Evolutionary conservation across 2,888 invertebrate species (phyloP).

Genomic region (Dysmachus trigonus): DNA sequence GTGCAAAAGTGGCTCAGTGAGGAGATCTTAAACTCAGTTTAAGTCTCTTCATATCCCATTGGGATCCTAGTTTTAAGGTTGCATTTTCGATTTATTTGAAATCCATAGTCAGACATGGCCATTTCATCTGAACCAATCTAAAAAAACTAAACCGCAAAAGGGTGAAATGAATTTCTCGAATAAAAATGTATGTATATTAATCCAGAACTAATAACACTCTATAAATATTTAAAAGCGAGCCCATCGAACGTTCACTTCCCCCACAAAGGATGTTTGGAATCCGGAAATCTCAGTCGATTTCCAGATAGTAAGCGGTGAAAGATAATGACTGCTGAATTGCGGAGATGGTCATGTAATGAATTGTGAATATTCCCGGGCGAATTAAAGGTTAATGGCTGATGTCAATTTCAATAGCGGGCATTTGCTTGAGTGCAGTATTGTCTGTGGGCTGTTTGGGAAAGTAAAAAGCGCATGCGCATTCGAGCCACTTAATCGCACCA

Average conservation of each 20-base stretch:
- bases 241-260: background rate
- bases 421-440: background rate
- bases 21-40: too few species aligned
- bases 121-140: too few species aligned
- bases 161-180: background rate
- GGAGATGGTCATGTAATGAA: slow-evolving; percentile 23
- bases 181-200: background rate
- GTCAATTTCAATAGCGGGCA: slow-evolving; percentile 16
- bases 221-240: background rate
- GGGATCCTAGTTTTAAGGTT: too few species aligned
- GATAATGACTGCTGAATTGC: slow-evolving; percentile 18
- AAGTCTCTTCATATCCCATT: too few species aligned
- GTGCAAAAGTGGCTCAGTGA: too few species aligned
- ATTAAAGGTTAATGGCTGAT: slow-evolving; percentile 30
- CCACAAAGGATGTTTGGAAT: background rate
- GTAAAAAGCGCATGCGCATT: slow-evolving; percentile 3
- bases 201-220: background rate
- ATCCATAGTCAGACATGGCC: too few species aligned
- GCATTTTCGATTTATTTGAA: too few species aligned
- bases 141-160: background rate
- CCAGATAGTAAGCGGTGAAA: slow-evolving; percentile 5
- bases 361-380: slow-evolving; percentile 8
- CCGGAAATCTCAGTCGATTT: background rate
- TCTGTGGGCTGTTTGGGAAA: background rate
- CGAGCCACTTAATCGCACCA: background rate